phyloP scores from a whole-genome alignment of 2,888 invertebrate species.

The Drosophila quasianomalipes region DNA sequence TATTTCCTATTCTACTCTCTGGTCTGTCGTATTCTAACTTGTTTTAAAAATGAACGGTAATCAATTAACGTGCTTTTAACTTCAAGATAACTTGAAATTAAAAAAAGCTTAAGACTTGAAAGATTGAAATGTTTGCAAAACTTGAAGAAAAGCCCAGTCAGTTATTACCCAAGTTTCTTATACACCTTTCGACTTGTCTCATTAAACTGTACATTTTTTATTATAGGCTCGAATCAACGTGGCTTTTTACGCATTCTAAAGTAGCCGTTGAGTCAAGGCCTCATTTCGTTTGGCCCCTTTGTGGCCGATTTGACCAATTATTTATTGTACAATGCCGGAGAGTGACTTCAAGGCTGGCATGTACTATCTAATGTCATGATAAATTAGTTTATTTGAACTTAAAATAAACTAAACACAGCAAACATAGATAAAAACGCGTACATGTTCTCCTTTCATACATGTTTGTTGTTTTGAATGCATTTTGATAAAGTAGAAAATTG shows the following conservation, averaged over 20 bases:
- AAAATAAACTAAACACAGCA: conserved; percentile 58
- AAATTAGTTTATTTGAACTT: conserved; percentile 73
- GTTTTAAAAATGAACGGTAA: not conserved
- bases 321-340: conserved; percentile 46
- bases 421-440: conserved; percentile 31
- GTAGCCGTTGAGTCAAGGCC: conserved; percentile 47
- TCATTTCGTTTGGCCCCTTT: conserved; percentile 41
- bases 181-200: conserved; percentile 2
- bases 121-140: not conserved
- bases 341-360: conserved; percentile 65
- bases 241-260: conserved; percentile 41
- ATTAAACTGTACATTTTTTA: not conserved
- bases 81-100: not conserved
- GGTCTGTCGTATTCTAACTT: not conserved
- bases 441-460: conserved; percentile 69
- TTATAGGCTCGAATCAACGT: conserved; percentile 34
- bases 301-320: conserved; percentile 58
- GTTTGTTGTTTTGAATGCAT: conserved; percentile 49
- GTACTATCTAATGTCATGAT: conserved; percentile 75
- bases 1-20: not conserved
- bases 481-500: conserved; percentile 78
- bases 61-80: not conserved
- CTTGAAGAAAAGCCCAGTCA: not conserved
- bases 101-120: too few species aligned
- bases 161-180: not conserved